A percentile compares a stretch with the other conserved stretches of the same genome.
Evolutionary conservation across 92 coral and sea anemone genomes (phyloP).

Genomic region (Zoanthus gigantus): DNA sequence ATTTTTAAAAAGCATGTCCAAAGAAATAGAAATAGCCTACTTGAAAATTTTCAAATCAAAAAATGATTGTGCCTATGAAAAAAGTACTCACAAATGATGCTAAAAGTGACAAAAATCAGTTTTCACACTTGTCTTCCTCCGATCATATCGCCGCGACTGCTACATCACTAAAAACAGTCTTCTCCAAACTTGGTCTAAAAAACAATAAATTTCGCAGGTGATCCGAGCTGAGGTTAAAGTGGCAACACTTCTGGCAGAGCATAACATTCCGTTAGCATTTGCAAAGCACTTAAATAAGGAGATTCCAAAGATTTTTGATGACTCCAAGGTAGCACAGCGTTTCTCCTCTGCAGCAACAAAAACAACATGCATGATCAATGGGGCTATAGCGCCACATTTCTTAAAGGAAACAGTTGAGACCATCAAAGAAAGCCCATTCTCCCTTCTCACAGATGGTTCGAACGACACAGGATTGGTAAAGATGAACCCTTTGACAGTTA

Average conservation of each 20-base stretch:
- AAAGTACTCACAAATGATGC: not conserved
- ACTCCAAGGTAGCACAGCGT: conserved; percentile 12
- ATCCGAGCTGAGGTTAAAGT: conserved; percentile 43
- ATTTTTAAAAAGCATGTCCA: not conserved
- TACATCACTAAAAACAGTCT: conserved; percentile 4
- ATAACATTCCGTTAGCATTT: conserved; percentile 50
- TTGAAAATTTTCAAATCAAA: not conserved
- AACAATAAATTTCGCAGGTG: conserved; percentile 9
- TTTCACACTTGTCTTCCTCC: not conserved
- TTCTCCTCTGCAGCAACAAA: conserved; percentile 51
- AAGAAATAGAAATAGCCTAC: not conserved
- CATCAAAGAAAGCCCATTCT: conserved; percentile 34
- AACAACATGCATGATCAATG: conserved; percentile 59
- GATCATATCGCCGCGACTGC: not conserved
- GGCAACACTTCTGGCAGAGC: conserved; percentile 43
- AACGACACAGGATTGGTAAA: conserved; percentile 59
- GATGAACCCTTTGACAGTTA: conserved; percentile 55
- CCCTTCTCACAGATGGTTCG: conserved; percentile 46
- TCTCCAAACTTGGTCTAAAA: conserved; percentile 2
- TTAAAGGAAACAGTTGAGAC: conserved; percentile 26
- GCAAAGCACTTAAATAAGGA: conserved; percentile 26
- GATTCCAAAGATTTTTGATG: conserved; percentile 8
- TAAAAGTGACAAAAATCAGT: not conserved
- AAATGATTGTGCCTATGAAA: not conserved
- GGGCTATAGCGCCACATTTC: conserved; percentile 57